Base-by-base conservation (phyloP, 2,113 vertebrate genomes). In the Anhinga rufa region DNA sequence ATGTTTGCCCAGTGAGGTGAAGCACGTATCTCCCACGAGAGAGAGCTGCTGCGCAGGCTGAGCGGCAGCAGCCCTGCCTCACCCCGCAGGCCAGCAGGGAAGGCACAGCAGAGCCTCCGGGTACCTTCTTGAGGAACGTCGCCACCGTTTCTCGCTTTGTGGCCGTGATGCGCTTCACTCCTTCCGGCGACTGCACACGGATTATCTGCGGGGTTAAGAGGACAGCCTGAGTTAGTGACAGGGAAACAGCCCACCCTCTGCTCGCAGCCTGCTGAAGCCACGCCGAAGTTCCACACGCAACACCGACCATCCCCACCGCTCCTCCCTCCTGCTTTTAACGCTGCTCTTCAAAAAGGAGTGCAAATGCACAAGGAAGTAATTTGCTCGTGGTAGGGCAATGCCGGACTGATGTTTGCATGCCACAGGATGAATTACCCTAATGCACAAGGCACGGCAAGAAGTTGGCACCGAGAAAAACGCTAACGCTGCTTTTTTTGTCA, bases 61-160 rank as follows among this genome's bases (percentile, higher is more conserved):
- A 44, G n/a, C 34, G 8, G 15, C 5, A 1, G 29, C 19, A 29
- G 44, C 68, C 38, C 34, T 9, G 44, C 10, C 81, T 42, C 9
- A 14, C 3, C 28, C 24, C 6, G 0, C 2, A 2, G 42, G n/a
- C 12, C 14, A 38, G n/a, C 32, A 12, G 61, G 61, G 40, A 36
- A 6, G 38, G 78, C 5, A 0, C 17, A 3, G 55, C 19, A 72
- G 49, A 26, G 16, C 12, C 48, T 12, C 4, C 2, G 42, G 58
- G 54, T 98, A 99, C 99, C 99, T 99, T 99, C 78, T 99, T 99
- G 61, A 99, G 91, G 97, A 99, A 99, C 2, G 98, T 97, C 19
- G 98, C 98, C 14, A 99, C 99, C 0, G 99, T 99, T 87, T 99
- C 99, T 34, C 99, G 97, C 96, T 99, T 99, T 0, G 98, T 99